Percentiles rank a stretch among this genome's conserved stretches.
Conservation (phyloP, 2,797 vertebrate genomes). For the Aeoliscus strigatus region DNA sequence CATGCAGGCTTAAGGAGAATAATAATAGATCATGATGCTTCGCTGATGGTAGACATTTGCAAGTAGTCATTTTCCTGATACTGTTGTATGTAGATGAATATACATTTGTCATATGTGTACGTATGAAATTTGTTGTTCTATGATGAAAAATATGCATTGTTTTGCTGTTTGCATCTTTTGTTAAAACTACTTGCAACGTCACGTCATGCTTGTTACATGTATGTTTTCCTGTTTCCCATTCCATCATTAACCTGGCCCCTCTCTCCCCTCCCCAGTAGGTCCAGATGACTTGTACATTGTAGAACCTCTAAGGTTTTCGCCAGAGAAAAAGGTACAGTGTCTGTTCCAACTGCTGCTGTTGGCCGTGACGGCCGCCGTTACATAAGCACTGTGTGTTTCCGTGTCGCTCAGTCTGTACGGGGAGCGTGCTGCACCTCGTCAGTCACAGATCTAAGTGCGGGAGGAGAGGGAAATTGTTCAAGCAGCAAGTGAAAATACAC, state of each 20-base stretch:
- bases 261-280: slow-evolving; percentile 84
- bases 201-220: slow-evolving; percentile 72
- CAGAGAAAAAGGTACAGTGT: slow-evolving; percentile 96
- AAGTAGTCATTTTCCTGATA: slow-evolving; percentile 62
- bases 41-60: slow-evolving; percentile 67
- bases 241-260: slow-evolving; percentile 74
- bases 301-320: slow-evolving; percentile 98
- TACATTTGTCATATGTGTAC: too few relatives aligned
- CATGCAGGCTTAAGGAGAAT: slow-evolving; percentile 41
- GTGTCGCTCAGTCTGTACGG: slow-evolving; percentile 33
- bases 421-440: slow-evolving; percentile 21
- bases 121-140: too few relatives aligned
- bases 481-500: too few relatives aligned
- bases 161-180: slow-evolving; percentile 7
- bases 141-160: background rate
- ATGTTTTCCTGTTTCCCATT: slow-evolving; percentile 73
- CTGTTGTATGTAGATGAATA: background rate
- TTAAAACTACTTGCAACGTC: slow-evolving; percentile 74
- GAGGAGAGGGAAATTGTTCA: slow-evolving; percentile 3
- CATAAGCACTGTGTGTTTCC: slow-evolving; percentile 49
- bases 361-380: slow-evolving; percentile 50
- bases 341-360: slow-evolving; percentile 55
- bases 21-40: slow-evolving; percentile 64
- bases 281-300: slow-evolving; percentile 98
- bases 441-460: slow-evolving; percentile 11